Base-by-base conservation (phyloP, 2,113 vertebrate species). In the Tachysurus vachellii region DNA sequence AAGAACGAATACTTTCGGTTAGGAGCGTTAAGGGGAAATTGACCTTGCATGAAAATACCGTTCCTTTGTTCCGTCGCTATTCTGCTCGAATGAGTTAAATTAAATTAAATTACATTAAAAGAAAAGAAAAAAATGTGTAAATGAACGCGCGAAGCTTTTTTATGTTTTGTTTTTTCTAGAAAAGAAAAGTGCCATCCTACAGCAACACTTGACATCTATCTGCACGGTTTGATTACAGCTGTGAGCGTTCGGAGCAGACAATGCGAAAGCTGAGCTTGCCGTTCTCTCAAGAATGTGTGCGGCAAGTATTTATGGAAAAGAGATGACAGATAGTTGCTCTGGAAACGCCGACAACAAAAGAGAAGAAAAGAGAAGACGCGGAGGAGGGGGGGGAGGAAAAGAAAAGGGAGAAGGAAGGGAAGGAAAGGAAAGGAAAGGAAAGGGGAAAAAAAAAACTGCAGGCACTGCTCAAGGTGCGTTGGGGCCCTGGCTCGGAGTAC, bases 401-500 rank as follows among this genome's bases (percentile, higher is more conserved):
- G 19, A 80, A 31, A 31, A 57, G 44, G 62, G 77, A 79, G 85
- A 79, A 53, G 75, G 68, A 8, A 19, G 36, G 83, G 62, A 57
- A 83, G 56, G 50, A 85, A 79, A 87, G 28, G 36, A 31, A 42
- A n/a, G 12, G 19, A 31, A 36, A 42, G 42, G 57, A 64, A 83
- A 80, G 71, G n/a, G 76, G 61, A 4, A 12, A 26, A 85, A 62
- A 68, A 73, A 80, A 64, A 94, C 94, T 92, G 94, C 95, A 94
- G 95, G 94, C 95, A 92, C 91, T 93, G 94, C 94, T 93, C 91
- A 94, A 96, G 93, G 95, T 93, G 93, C 91, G 95, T 95, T 92
- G 68, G 79, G 95, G 95, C 93, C 95, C 92, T 81, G 91, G 95
- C 92, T 93, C 95, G 95, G 96, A 96, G 94, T 96, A 96, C 95